These are phyloP conservation scores for Leucophenga montana DNA, from an alignment of 2,888 invertebrate genomes.

Conservation along the genomic window DNA sequence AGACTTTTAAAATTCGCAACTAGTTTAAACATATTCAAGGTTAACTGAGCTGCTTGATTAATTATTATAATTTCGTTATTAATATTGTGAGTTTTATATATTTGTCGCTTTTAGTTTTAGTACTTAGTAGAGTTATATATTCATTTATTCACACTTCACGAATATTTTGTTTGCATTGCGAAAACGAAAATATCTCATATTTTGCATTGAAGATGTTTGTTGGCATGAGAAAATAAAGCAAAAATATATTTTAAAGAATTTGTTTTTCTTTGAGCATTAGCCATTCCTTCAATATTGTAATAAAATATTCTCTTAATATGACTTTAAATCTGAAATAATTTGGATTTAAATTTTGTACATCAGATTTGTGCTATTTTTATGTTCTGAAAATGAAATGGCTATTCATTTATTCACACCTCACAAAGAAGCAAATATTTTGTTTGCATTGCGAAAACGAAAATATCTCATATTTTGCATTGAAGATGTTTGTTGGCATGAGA, in stretches of 20 bases:
- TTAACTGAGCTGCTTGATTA: too few species aligned
- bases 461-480: constrained; percentile 1
- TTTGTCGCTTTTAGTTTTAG: too few species aligned
- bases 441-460: constrained; percentile 20
- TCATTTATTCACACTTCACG: constrained; percentile 26
- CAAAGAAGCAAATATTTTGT: constrained; percentile 16
- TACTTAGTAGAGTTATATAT: too few species aligned
- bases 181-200: constrained; percentile 9
- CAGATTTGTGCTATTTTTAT: not conserved
- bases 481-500: not conserved
- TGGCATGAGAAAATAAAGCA: not conserved
- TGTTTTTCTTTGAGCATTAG: too few species aligned
- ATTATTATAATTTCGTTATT: too few species aligned
- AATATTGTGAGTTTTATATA: too few species aligned
- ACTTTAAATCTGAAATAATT: not conserved
- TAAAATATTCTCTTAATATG: too few species aligned
- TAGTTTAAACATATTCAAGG: too few species aligned
- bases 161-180: constrained; percentile 14
- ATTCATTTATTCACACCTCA: constrained; percentile 26
- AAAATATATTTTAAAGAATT: too few species aligned
- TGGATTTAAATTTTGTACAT: not conserved
- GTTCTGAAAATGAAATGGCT: constrained; percentile 7
- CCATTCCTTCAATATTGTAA: too few species aligned
- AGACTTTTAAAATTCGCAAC: too few species aligned
- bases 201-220: not conserved